Evolutionary conservation across 2,888 invertebrate species (phyloP).

Genomic region (Alloscopus bannaensis): DNA sequence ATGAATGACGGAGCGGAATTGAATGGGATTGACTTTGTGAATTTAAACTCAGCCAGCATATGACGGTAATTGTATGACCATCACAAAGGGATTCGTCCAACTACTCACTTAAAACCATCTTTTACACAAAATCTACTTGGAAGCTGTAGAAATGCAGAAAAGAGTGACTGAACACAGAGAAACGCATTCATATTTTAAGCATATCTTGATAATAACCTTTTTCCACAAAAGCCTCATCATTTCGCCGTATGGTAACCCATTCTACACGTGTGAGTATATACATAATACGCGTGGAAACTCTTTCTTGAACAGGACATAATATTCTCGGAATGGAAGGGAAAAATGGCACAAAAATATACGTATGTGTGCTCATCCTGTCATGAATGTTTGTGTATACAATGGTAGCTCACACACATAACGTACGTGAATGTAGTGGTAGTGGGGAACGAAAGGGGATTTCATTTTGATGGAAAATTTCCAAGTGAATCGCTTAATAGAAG

Average conservation of each 20-base stretch:
- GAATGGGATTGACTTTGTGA: constrained; percentile 32
- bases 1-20: no score
- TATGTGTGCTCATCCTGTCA: no score
- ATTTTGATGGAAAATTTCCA: constrained; percentile 63
- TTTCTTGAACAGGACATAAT: no score
- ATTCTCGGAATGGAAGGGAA: no score
- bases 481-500: constrained; percentile 52
- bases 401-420: no score
- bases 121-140: constrained; percentile 8
- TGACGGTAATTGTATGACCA: neutral
- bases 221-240: constrained; percentile 42
- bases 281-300: no score
- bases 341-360: neutral
- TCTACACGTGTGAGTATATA: neutral
- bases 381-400: no score
- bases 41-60: constrained; percentile 19
- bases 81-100: neutral
- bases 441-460: constrained; percentile 40
- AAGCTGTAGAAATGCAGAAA: neutral
- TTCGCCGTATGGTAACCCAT: neutral
- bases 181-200: constrained; percentile 6
- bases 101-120: constrained; percentile 14
- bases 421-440: no score
- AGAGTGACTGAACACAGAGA: neutral
- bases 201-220: constrained; percentile 33